Base-by-base conservation (phyloP, 2,888 invertebrate genomes). In the Drosophila seclusa region DNA sequence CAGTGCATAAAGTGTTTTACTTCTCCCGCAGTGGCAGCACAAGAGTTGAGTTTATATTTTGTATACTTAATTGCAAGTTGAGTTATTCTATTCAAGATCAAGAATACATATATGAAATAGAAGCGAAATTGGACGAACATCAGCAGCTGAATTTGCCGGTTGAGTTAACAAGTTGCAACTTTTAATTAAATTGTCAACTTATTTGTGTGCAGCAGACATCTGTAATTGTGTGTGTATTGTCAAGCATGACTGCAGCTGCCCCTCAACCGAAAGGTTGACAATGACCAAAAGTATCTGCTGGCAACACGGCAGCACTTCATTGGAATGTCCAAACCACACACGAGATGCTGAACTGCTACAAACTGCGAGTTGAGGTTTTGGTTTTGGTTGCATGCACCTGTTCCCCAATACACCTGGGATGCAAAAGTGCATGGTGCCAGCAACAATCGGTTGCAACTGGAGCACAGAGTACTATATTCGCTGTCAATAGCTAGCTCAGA, bases 281-380 rank as follows among this genome's bases (percentile, higher is more conserved):
- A 68, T 61, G 60, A 48, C 59, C 63, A 64, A 49, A 64, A 40
- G 31, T 53, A 49, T 60, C 42, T 60, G 49, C 60, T 42, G 40
- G 42, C 49, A 38, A 57, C 18, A n/a, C 4, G 27, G 53, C 54
- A 57, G 49, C 42, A 62, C 58, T 59, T 54, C 57, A 64, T 42
- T 76, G 76, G 55, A 76, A 68, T 73, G 64, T 45, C 32, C 52
- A 50, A 63, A 45, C 66, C 63, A 62, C 62, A 62, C 65, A 65
- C 65, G 58, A 49, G 76, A 65, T 53, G 45, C 76, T 31, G 29
- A 50, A 6, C 11, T 29, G 29, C 49, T 13, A 29, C 45, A 24
- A n/a, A 31, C 29, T 50, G 50, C 29, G n/a, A 50, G n/a, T n/a
- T 50, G 27, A 7, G 27, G 50, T 29, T 50, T 29, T 11, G 29